These are phyloP conservation scores for Mythimna vitellina DNA, from an alignment of 2,888 invertebrate species.

Conservation along the genomic window DNA sequence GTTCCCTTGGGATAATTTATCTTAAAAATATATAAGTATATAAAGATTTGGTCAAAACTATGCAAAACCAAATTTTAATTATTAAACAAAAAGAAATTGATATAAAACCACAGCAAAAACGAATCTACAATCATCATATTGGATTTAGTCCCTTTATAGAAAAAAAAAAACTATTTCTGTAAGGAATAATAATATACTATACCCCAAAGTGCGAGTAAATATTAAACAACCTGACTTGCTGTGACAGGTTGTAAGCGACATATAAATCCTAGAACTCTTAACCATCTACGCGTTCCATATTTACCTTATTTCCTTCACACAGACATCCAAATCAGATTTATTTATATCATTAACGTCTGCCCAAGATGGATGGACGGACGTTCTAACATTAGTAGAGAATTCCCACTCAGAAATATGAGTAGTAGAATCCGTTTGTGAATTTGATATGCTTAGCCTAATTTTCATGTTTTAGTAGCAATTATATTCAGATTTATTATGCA, in stretches of 20 bases:
- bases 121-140: too few species aligned
- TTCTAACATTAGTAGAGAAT: conserved; percentile 23
- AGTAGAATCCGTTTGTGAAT: conserved; percentile 35
- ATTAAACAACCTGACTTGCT: too few species aligned
- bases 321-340: conserved; percentile 50
- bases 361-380: conserved; percentile 35
- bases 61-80: too few species aligned
- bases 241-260: not conserved
- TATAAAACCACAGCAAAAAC: too few species aligned
- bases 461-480: conserved; percentile 39
- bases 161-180: too few species aligned
- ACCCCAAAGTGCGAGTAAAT: too few species aligned
- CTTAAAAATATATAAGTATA: too few species aligned
- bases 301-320: conserved; percentile 37
- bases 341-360: conserved; percentile 51
- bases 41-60: too few species aligned
- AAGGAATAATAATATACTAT: too few species aligned
- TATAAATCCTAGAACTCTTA: not conserved
- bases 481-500: conserved; percentile 47
- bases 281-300: conserved; percentile 8
- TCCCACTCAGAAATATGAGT: conserved; percentile 45
- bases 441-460: conserved; percentile 49
- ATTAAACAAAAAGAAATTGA: too few species aligned
- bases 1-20: too few species aligned
- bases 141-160: too few species aligned